phyloP scores from a whole-genome alignment of 2,888 invertebrate species.

The Zeuzera pyrina region DNA sequence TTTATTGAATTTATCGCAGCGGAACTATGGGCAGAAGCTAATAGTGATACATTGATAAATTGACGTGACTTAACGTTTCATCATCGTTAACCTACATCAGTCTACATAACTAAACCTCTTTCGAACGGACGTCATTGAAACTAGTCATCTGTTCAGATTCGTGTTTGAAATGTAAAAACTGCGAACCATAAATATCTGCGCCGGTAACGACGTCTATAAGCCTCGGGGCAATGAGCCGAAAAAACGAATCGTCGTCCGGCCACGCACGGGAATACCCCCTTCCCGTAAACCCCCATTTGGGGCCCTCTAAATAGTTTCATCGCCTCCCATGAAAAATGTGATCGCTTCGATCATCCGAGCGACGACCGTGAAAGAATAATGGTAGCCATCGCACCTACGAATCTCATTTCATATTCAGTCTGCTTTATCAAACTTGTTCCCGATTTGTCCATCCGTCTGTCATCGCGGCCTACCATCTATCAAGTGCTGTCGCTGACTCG shows the following conservation, averaged over 20 bases:
- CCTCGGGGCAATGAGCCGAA: slow-evolving; percentile 56
- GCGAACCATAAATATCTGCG: slow-evolving; percentile 49
- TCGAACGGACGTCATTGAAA: too few relatives aligned
- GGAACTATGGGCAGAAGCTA: too few relatives aligned
- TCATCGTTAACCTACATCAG: too few relatives aligned
- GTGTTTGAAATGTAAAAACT: slow-evolving; percentile 58
- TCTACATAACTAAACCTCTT: too few relatives aligned
- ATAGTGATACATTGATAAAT: too few relatives aligned
- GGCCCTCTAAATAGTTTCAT: slow-evolving; percentile 35
- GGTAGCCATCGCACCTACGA: slow-evolving; percentile 28
- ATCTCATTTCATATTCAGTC: slow-evolving; percentile 35
- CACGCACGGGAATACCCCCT: slow-evolving; percentile 31
- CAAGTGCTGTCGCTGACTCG: slow-evolving; percentile 12
- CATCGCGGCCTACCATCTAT: slow-evolving; percentile 15
- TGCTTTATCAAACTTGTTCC: slow-evolving; percentile 36
- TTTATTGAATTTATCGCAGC: too few relatives aligned
- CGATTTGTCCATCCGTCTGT: slow-evolving; percentile 23
- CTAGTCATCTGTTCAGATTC: slow-evolving; percentile 31
- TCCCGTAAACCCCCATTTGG: background rate
- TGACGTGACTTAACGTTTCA: too few relatives aligned
- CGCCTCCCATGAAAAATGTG: slow-evolving; percentile 46
- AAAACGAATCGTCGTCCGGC: slow-evolving; percentile 41
- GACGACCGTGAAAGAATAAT: slow-evolving; percentile 33
- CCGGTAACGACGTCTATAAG: slow-evolving; percentile 62
- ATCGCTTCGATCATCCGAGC: slow-evolving; percentile 37